Evolutionary conservation across 1,140 invertebrate genomes (phyloP).

Genomic region (Lucilia cuprina): DNA sequence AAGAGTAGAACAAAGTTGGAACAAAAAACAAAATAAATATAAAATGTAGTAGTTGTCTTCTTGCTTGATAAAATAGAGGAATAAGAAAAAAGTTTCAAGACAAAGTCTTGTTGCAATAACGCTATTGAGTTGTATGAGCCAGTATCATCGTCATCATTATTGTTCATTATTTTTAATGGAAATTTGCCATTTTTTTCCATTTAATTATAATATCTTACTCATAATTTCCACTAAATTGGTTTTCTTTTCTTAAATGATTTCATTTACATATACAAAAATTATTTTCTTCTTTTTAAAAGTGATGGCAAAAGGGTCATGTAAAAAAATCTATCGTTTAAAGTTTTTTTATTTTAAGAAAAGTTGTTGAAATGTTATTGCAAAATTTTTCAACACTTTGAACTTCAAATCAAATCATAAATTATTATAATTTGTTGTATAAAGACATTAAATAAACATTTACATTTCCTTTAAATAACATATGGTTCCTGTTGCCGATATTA

Average conservation of each 20-base stretch:
- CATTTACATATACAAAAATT: background rate
- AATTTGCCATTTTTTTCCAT: slow-evolving; percentile 17
- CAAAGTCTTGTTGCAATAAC: background rate
- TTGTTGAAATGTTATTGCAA: background rate
- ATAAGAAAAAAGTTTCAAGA: background rate
- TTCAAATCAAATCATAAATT: background rate
- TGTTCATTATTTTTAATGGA: slow-evolving; percentile 23
- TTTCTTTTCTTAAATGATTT: background rate
- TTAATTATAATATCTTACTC: slow-evolving; percentile 20
- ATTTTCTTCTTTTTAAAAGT: background rate
- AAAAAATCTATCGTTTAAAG: background rate
- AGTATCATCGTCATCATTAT: slow-evolving; percentile 31
- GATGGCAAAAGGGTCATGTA: background rate
- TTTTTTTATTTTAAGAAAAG: background rate
- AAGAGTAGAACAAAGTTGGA: background rate
- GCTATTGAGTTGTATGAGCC: background rate
- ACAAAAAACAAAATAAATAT: background rate
- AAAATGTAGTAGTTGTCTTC: background rate
- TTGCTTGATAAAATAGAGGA: background rate
- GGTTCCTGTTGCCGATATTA: background rate
- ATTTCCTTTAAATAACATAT: background rate
- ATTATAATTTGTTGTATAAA: background rate
- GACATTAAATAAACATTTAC: background rate
- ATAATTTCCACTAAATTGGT: background rate
- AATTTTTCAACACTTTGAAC: background rate